Evolutionary conservation across 2,888 invertebrate genomes (phyloP), one percentile per base, ranked within the genome.

Genomic region (Aricia artaxerxes): DNA sequence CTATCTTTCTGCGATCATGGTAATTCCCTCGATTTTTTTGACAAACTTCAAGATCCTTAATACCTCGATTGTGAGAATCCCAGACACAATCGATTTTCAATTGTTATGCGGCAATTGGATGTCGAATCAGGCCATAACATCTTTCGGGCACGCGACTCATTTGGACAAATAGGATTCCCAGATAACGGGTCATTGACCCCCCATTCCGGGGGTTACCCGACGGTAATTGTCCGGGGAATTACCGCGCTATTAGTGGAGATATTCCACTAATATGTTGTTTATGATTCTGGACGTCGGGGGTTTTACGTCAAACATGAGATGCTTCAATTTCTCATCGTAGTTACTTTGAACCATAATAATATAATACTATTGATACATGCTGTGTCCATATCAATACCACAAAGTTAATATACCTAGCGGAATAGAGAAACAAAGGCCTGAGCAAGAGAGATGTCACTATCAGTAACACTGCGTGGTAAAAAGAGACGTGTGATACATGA

Each of bases 221-320:
- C 24, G 9, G 31, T 69, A 35, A 69, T 69, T 35, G 69, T 38
- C 35, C 35, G 69, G 69, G 69, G 35, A 38, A 38, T 69, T 69
- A 69, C 69, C 69, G 35, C 69, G 69, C 6, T 16, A 69, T 69
- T 69, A 38, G 69, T 35, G 69, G 24, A 69, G 35, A 69, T 35
- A 69, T 69, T 69, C 69, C 69, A 69, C 69, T 69, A 69, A 69
- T 31, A 31, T 64, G 64, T 64, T 31, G 64, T 64, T 64, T 38
- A 69, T 13, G 69, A 69, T 38, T 69, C 35, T 69, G 69, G 69
- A 6, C 16, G 13, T 16, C 13, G 35, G 35, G 35, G 35, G 11
- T 69, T 64, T 64, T 64, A 61, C 64, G 31, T 16, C 0, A 61
- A 61, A 49, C 9, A 9, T 61, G n/a, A 6, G n/a, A 61, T 61